Base-by-base conservation (phyloP, 1,140 invertebrate species). In the Cydia pomonella region DNA sequence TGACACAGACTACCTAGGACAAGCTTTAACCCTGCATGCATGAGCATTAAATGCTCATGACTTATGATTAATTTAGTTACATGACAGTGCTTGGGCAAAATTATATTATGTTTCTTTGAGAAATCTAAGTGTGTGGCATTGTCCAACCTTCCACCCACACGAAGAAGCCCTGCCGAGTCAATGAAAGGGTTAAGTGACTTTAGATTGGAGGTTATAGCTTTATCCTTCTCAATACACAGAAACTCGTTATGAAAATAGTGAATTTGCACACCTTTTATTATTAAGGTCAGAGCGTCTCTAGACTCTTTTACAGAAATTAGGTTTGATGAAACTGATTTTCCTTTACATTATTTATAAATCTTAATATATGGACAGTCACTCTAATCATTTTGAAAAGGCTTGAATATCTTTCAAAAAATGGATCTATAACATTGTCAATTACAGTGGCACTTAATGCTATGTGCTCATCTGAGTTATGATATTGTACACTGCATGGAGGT, bases 11-110 rank as follows among this genome's bases (percentile, higher is more conserved):
- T 25, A 69, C 77, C 44, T 47, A 84, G 44, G 0, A 78, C 27
- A 9, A 80, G 23, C 73, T 81, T 79, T 33, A 75, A 71, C 27
- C 82, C 82, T n/a, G 63, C 77, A 76, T 90, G 82, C n/a, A 82
- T 66, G 29, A 76, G 16, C 21, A 33, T 66, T 13, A 64, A 10
- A 71, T 87, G 87, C 33, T 80, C 74, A 38, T 81, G 5, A 10
- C 9, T 16, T 21, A 87, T 82, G 16, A 87, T 75, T 21, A 84
- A 41, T 3, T 72, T 25, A 33, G 29, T 33, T 3, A 33, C 29
- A 33, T 33, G 29, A 7, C 29, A 33, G 29, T 33, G 29, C 29
- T 44, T 59, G 1, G 81, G 75, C n/a, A 88, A 74, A 41, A 87
- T 79, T 7, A 82, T 75, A 33, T 75, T 81, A 75, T 77, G 76